Percentiles rank a stretch among this genome's conserved stretches.
Conservation (phyloP, 1,140 invertebrate species). For the Lordiphosa collinella region DNA sequence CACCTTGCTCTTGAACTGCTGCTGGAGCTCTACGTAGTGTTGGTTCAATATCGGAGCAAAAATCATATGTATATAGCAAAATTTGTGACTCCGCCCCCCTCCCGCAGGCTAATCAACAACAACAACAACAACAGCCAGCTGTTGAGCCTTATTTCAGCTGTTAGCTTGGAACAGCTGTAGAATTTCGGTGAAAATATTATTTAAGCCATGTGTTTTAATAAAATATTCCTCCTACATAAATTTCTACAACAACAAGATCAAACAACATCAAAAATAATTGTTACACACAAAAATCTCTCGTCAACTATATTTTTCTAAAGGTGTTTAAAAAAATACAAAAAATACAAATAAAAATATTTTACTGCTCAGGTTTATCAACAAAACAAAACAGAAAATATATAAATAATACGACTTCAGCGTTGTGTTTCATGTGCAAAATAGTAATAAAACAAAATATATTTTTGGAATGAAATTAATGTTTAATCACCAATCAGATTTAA, state of each 20-base stretch:
- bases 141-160: slow-evolving; percentile 1
- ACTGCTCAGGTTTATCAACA: slow-evolving; percentile 55
- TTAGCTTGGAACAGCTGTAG: slow-evolving; percentile 34
- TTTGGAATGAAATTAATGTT: slow-evolving; percentile 44
- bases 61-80: background rate
- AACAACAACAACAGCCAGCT: slow-evolving; percentile 5
- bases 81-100: slow-evolving; percentile 5
- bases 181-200: slow-evolving; percentile 12
- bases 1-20: slow-evolving; percentile 53
- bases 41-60: slow-evolving; percentile 5
- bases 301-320: slow-evolving; percentile 45
- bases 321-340: slow-evolving; percentile 39
- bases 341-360: slow-evolving; percentile 18
- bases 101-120: background rate
- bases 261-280: slow-evolving; percentile 21
- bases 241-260: slow-evolving; percentile 18
- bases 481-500: slow-evolving; percentile 16
- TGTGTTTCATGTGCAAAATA: slow-evolving; percentile 72
- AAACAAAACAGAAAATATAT: slow-evolving; percentile 1
- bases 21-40: slow-evolving; percentile 25
- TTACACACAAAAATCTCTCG: slow-evolving; percentile 15
- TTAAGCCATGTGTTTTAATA: slow-evolving; percentile 60
- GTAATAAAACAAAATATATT: slow-evolving; percentile 48
- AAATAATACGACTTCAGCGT: slow-evolving; percentile 44
- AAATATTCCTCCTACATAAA: slow-evolving; percentile 55